These are phyloP conservation scores for Coregonus sp. DNA, from an alignment of 2,797 vertebrate species.

Conservation along the genomic window DNA sequence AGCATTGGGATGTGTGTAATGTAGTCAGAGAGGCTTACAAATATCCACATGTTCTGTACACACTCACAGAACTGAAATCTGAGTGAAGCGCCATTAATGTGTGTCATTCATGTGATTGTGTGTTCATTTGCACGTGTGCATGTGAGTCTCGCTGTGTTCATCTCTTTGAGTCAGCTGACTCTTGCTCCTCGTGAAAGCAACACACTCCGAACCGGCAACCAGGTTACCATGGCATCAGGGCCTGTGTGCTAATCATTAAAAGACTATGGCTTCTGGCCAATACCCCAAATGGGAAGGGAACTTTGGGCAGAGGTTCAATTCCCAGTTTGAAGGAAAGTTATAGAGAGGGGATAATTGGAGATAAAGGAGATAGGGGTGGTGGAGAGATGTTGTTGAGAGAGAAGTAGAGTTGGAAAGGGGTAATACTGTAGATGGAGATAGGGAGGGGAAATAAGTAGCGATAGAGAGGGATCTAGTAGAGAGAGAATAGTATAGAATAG, in stretches of 20 bases:
- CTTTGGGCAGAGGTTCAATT: background rate
- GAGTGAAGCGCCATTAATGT: background rate
- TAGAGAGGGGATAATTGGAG: background rate
- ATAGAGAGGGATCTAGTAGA: background rate
- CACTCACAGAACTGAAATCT: too few species aligned
- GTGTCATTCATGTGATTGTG: background rate
- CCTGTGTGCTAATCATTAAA: conserved; percentile 47
- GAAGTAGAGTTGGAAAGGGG: background rate
- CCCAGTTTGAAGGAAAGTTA: background rate
- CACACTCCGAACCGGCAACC: conserved; percentile 13
- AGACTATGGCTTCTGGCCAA: background rate
- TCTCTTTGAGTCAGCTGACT: background rate
- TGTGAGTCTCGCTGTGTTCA: background rate
- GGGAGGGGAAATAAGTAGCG: background rate
- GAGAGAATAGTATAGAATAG: background rate
- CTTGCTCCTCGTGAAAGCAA: background rate
- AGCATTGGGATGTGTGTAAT: background rate
- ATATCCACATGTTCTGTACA: background rate
- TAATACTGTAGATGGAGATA: background rate
- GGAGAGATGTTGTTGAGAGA: background rate
- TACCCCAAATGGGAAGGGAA: background rate
- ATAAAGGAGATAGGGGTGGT: conserved; percentile 9
- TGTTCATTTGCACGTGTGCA: background rate
- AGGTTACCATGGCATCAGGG: conserved; percentile 61
- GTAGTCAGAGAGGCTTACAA: too few species aligned